Evolutionary conservation across 2,797 vertebrate species (phyloP), one percentile per base, ranked within the genome.

Genomic region (Sebastes ruberrimus): DNA sequence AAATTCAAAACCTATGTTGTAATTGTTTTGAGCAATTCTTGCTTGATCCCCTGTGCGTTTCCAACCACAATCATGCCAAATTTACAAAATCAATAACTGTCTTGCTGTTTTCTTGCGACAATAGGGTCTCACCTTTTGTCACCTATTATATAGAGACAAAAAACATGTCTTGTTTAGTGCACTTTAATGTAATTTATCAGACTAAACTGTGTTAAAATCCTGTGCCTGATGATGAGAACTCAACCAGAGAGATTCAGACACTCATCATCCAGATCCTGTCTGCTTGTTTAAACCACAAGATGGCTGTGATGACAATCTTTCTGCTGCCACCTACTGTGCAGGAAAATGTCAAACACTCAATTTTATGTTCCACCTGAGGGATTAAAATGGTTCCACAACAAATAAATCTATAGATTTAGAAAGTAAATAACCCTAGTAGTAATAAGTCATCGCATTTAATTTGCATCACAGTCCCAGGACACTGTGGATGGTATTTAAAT

Each of bases 261-360:
- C 23, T 71, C 56, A n/a, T 53, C 32, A 11, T 30, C 22, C n/a
- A 18, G 46, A 55, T 60, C 33, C 55, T 30, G 28, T 49, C 22
- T 69, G 64, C 20, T 5, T 61, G 42, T 71, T 52, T 63, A 52
- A 53, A 42, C 10, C 64, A 64, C 74, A 82, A 85, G 76, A 87
- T 71, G 65, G 80, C 80, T 77, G 83, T 70, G 46, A 5, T 76
- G 60, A 46, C 66, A 22, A 71, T 56, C 56, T 66, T 56, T 81
- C 73, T 90, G 57, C 83, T 84, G 86, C 86, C 83, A 78, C 46
- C 87, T 88, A 66, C 83, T 78, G 85, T 38, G 16, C 71, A 62
- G 22, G 10, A 22, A 86, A 49, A 59, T 57, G 7, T 53, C 68
- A n/a, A 30, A 27, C 62, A 30, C 18, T 27, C 4, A 10, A 2